Conservation (phyloP, 1,140 invertebrate genomes). For the Drosophila littoralis region DNA sequence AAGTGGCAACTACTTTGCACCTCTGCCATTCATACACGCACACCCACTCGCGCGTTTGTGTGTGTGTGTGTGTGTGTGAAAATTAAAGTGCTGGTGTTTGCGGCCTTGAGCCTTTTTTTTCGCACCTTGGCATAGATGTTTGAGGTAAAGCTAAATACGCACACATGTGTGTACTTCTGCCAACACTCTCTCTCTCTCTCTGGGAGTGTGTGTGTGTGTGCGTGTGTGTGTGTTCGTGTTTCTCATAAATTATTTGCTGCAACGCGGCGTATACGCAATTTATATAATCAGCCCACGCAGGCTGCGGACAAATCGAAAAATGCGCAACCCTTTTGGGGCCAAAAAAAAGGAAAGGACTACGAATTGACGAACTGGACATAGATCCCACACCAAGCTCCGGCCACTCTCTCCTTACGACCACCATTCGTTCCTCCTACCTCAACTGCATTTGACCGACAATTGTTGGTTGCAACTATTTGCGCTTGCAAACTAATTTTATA, state of each 20-base stretch:
- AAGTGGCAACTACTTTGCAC: slow-evolving; percentile 59
- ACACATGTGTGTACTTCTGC: slow-evolving; percentile 14
- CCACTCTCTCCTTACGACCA: no score
- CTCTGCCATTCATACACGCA: slow-evolving; percentile 38
- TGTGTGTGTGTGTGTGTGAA: slow-evolving; percentile 15
- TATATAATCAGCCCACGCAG: slow-evolving; percentile 31
- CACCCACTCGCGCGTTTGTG: background rate
- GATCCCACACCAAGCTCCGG: no score
- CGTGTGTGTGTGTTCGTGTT: background rate
- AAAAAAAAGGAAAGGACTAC: background rate
- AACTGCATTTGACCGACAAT: slow-evolving; percentile 12
- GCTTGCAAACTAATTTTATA: slow-evolving; percentile 23
- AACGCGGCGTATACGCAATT: slow-evolving; percentile 38
- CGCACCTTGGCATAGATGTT: slow-evolving; percentile 50
- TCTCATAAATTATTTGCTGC: slow-evolving; percentile 16
- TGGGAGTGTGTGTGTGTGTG: background rate
- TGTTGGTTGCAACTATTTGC: slow-evolving; percentile 31
- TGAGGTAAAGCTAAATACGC: slow-evolving; percentile 28
- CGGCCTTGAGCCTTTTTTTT: slow-evolving; percentile 50
- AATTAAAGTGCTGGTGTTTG: slow-evolving; percentile 47
- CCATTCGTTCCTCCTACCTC: no score
- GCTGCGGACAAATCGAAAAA: background rate
- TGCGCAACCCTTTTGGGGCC: background rate
- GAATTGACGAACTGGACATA: slow-evolving; percentile 10
- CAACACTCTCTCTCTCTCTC: background rate